Evolutionary conservation across 92 coral and sea anemone species (phyloP), one percentile per base, ranked within the genome.

Genomic region (Porites lobata): DNA sequence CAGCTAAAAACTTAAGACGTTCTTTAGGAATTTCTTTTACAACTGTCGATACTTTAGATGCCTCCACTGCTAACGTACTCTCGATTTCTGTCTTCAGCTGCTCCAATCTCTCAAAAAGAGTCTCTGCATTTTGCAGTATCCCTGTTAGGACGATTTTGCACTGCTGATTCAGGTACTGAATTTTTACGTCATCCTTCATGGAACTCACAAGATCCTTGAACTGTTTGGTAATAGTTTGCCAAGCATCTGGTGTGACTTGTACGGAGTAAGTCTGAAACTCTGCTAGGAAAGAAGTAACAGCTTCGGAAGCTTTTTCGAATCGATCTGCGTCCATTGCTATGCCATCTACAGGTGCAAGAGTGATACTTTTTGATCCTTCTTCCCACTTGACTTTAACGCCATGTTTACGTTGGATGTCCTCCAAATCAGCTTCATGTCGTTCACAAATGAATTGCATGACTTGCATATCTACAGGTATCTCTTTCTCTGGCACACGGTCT

Each of bases 81-180:
- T 88, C 91, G 7, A 93, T 88, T n/a, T 57, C 88, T 62, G 50
- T 18, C 43, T 73, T 80, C 72, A 93, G 22, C 13, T 75, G 89
- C 4, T 91, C 65, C 47, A 91, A 81, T 14, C 70, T 79, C 43
- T 88, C 85, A 11, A 43, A 79, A 9, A 88, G 8, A 6, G 4
- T 66, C 2, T 85, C 78, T 22, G 88, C 92, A 67, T 90, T 87
- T 75, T 74, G 65, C 51, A 77, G 76, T 57, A 80, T 88, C 8
- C 86, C 93, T 12, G 52, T 52, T 1, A 92, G 54, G 24, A 77
- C 11, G 12, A 91, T 71, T 1, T 26, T 80, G 38, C 29, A 58
- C 80, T 80, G 51, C 18, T 65, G 17, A 32, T 50, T 8, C 32
- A 20, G 17, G 15, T 66, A 72, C 1, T n/a, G 8, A 19, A 84